phyloP scores from a whole-genome alignment of 2,113 vertebrate genomes.

The Mirounga angustirostris region DNA sequence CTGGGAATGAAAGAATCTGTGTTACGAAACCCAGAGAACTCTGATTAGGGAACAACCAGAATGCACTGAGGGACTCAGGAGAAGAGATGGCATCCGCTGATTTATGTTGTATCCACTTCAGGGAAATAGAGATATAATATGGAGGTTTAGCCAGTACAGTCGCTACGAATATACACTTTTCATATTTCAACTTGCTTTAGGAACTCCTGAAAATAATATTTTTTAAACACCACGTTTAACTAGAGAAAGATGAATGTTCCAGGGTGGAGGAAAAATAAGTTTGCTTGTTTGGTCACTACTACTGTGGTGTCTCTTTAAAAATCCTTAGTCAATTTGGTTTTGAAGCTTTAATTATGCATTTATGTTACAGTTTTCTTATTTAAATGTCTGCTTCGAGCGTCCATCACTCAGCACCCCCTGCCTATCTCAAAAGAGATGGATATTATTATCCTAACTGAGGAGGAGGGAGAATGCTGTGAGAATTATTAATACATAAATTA shows the following conservation, averaged over 20 bases:
- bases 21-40: constrained; percentile 82
- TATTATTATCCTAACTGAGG: constrained; percentile 75
- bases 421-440: constrained; percentile 76
- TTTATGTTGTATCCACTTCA: neutral
- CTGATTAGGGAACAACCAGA: constrained; percentile 85
- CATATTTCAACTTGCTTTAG: constrained; percentile 20
- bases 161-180: neutral
- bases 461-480: constrained; percentile 78
- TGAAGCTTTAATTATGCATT: constrained; percentile 79
- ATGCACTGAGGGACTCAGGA: constrained; percentile 79
- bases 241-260: neutral
- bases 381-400: constrained; percentile 74
- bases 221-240: neutral
- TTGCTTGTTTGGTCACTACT: neutral
- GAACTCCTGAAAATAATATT: constrained; percentile 24
- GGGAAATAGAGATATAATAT: neutral
- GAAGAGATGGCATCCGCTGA: constrained; percentile 73
- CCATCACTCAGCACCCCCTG: constrained; percentile 77
- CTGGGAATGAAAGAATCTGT: constrained; percentile 86
- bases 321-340: constrained; percentile 24
- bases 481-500: constrained; percentile 83
- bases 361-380: constrained; percentile 79
- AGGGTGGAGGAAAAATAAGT: neutral
- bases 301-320: constrained; percentile 56
- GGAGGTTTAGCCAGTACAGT: neutral